Evolutionary conservation across 2,797 vertebrate species (phyloP), one percentile per base, ranked within the genome.

Genomic region (Megaceryle alcyon): DNA sequence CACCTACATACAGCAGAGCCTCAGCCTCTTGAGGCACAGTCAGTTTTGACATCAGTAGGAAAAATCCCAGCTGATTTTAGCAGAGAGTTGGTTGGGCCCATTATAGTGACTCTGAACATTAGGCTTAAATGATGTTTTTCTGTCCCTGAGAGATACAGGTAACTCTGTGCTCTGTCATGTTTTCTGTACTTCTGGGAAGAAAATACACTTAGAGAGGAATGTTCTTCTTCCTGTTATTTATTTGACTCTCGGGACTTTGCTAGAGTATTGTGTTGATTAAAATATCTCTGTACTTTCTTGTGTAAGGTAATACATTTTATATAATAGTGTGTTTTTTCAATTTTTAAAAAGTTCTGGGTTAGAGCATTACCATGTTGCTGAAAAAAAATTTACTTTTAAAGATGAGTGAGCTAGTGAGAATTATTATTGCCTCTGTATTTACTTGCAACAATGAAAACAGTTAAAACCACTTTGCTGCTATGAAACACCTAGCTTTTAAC

Each of bases 391-490:
- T 44, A 81, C 82, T 96, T 95, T 89, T 95, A 92, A 80, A 96
- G 95, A 46, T 90, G 90, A 96, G 64, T 84, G 84, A 97, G 78
- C 75, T 91, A 79, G 88, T 95, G 57, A 95, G 72, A 94, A 90
- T 95, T 86, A 60, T 57, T 94, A 88, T 71, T 96, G 94, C 89
- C 95, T 94, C 60, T 35, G 33, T 96, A 92, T 96, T 95, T 82
- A 94, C 90, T 90, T 92, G 93, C 91, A 94, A 92, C 79, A 95
- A 49, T 80, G 79, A 82, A 95, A 90, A 91, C 88, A 80, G 90
- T 96, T 96, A 88, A 94, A 97, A 97, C 90, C 88, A 93, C 82
- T 66, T 92, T 88, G 70, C 53, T 87, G 51, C 82, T 94, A 23
- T 87, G 83, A 54, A 82, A 89, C 0, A 9, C 16, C 57, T 86